phyloP scores from a whole-genome alignment of 2,113 vertebrate genomes.

The Elaphurus davidianus region DNA sequence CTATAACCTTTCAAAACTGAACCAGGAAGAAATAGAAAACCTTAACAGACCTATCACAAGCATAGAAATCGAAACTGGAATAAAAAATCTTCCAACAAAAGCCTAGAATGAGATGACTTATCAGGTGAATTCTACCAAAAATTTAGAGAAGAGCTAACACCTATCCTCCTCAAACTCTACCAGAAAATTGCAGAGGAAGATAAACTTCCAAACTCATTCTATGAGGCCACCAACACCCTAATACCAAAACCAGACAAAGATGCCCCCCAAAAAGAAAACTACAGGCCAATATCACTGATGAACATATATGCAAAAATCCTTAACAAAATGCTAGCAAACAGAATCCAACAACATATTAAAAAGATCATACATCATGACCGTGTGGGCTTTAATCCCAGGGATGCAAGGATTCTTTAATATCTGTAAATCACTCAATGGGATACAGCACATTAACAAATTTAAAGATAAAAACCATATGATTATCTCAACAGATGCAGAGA shows the following conservation, averaged over 20 bases:
- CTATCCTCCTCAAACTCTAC: background rate
- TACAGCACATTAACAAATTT: background rate
- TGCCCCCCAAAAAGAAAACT: background rate
- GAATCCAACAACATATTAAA: background rate
- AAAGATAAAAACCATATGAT: background rate
- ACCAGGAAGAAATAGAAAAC: background rate
- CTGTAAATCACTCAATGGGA: background rate
- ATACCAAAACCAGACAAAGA: background rate
- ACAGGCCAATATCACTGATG: background rate
- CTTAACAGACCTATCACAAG: background rate
- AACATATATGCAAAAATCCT: background rate
- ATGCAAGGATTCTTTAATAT: background rate
- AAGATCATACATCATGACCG: background rate
- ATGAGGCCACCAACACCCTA: background rate
- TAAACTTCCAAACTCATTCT: background rate
- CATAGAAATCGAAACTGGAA: background rate
- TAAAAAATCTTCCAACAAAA: background rate
- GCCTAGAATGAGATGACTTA: background rate
- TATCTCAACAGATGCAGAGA: background rate
- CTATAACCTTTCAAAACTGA: background rate
- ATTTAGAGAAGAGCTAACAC: background rate
- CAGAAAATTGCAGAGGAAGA: background rate
- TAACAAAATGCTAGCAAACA: background rate
- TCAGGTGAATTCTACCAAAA: background rate
- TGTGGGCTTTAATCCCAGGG: background rate